A percentile compares a stretch with the other conserved stretches of the same genome.
These are phyloP conservation scores for Enteromius radiatus DNA, from an alignment of 2,797 vertebrate species.

Conservation along the genomic window DNA sequence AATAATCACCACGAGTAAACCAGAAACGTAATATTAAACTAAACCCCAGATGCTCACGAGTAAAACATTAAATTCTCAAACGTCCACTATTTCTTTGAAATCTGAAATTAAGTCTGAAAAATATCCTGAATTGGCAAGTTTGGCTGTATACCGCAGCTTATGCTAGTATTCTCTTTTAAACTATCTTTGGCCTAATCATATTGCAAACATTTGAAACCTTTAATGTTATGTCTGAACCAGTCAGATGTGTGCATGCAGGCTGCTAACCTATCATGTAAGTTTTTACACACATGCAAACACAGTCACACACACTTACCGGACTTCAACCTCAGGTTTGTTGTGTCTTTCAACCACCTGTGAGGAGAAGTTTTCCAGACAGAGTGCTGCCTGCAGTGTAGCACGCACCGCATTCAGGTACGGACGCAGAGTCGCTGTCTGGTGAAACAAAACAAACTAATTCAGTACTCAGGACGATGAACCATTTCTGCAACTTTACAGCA, in stretches of 20 bases:
- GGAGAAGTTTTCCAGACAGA: constrained; percentile 98
- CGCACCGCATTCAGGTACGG: constrained; percentile 96
- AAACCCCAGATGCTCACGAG: neutral
- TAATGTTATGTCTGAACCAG: neutral
- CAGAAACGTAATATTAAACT: neutral
- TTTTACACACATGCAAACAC: neutral
- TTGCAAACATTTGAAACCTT: neutral
- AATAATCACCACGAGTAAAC: neutral
- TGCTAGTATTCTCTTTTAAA: neutral
- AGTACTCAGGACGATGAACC: neutral
- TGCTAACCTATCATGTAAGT: neutral
- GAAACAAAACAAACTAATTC: constrained; percentile 17
- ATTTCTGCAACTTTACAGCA: neutral
- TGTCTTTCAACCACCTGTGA: constrained; percentile 97
- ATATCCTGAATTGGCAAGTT: neutral
- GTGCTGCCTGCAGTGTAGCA: constrained; percentile 93
- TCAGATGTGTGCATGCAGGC: neutral
- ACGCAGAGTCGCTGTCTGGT: constrained; percentile 92
- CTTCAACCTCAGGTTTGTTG: constrained; percentile 98
- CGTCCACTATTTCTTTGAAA: neutral
- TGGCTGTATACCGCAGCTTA: neutral
- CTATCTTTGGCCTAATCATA: neutral
- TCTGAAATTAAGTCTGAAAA: neutral
- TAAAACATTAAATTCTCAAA: neutral
- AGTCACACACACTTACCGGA: constrained; percentile 79